phyloP scores from a whole-genome alignment of 1,140 invertebrate species.

The Trichonephila inaurata region DNA sequence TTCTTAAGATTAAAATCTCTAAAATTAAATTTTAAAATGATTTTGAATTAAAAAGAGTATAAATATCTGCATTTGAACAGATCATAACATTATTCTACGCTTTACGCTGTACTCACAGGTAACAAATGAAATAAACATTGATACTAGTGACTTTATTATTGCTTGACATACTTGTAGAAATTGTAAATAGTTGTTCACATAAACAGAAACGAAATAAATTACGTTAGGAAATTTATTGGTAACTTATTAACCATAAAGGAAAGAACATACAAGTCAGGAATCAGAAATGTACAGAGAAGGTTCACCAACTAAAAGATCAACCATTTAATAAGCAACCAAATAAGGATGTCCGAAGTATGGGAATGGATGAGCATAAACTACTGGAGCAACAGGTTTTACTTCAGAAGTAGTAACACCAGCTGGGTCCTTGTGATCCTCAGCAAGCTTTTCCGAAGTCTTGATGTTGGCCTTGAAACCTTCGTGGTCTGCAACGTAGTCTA shows the following conservation, averaged over 20 bases:
- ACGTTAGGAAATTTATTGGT: too few relatives aligned
- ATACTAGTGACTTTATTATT: too few relatives aligned
- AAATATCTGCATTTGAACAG: too few relatives aligned
- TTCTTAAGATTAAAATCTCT: too few relatives aligned
- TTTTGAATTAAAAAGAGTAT: too few relatives aligned
- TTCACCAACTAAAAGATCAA: neutral
- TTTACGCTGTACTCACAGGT: too few relatives aligned
- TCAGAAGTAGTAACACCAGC: constrained; percentile 33
- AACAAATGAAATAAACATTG: too few relatives aligned
- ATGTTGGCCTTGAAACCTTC: constrained; percentile 74
- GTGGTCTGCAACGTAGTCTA: constrained; percentile 79
- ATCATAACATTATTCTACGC: too few relatives aligned
- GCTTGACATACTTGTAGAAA: too few relatives aligned
- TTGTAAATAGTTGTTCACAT: neutral
- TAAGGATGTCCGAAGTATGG: neutral
- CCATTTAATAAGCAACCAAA: neutral
- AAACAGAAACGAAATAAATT: neutral
- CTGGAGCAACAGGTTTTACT: neutral
- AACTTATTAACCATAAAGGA: too few relatives aligned
- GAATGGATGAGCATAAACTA: constrained; percentile 30
- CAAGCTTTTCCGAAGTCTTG: constrained; percentile 47
- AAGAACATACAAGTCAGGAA: neutral
- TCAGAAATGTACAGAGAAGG: neutral
- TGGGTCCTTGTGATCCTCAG: constrained; percentile 45
- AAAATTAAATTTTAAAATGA: too few relatives aligned